phyloP scores from a whole-genome alignment of 2,797 vertebrate species.

The Lutjanus campechanus region DNA sequence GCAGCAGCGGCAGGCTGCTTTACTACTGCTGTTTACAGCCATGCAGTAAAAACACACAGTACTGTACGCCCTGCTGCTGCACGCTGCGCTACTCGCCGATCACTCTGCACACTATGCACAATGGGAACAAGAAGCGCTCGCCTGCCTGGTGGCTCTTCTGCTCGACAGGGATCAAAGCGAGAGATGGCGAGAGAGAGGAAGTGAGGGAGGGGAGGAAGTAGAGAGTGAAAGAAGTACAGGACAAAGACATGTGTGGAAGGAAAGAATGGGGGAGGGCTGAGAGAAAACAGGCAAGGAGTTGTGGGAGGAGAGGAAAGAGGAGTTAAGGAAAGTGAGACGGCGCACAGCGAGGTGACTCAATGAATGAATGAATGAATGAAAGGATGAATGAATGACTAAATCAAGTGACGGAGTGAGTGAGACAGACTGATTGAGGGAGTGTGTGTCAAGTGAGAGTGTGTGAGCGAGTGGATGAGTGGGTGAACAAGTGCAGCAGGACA shows the following conservation, averaged over 20 bases:
- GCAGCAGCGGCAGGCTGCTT: conserved; percentile 54
- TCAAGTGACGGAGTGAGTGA: conserved; percentile 41
- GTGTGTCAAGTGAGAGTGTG: conserved; percentile 29
- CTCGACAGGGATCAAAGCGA: conserved; percentile 74
- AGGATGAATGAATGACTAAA: conserved; percentile 54
- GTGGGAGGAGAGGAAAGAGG: conserved; percentile 22
- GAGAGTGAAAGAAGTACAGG: conserved; percentile 62
- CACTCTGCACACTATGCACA: conserved; percentile 74
- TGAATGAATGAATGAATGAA: conserved; percentile 36
- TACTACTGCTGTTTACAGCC: conserved; percentile 76
- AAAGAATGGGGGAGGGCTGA: conserved; percentile 41
- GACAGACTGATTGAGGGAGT: conserved; percentile 31
- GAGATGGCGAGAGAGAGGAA: conserved; percentile 59
- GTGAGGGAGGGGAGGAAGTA: conserved; percentile 64
- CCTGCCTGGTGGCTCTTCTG: conserved; percentile 73
- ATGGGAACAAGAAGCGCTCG: conserved; percentile 66
- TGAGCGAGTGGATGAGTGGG: conserved; percentile 61
- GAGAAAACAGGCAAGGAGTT: conserved; percentile 39
- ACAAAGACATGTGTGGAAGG: conserved; percentile 54
- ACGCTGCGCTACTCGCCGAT: conserved; percentile 69
- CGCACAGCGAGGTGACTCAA: conserved; percentile 43
- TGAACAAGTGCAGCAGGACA: conserved; percentile 71
- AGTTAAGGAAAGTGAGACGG: conserved; percentile 54
- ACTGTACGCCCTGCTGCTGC: conserved; percentile 64
- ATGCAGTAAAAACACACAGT: conserved; percentile 71